Evolutionary conservation across 2,113 vertebrate genomes (phyloP).

Genomic region (Andinoacara biseriatus): DNA sequence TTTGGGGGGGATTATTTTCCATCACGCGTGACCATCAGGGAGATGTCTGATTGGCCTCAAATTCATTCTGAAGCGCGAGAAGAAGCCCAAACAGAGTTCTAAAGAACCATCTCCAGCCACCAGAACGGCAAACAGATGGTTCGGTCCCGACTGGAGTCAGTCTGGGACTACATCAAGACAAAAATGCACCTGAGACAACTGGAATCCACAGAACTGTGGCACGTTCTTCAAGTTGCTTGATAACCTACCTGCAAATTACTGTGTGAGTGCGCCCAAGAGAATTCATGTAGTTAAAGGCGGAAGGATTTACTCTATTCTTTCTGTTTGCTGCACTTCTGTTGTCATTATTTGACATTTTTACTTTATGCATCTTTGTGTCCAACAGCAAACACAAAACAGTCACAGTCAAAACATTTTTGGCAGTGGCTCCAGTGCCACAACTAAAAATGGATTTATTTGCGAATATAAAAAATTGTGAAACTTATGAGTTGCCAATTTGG

Average conservation of each 20-base stretch:
- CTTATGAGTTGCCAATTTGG: neutral
- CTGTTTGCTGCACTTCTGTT: neutral
- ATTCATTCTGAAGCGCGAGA: neutral
- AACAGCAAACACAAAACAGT: neutral
- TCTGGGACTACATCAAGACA: neutral
- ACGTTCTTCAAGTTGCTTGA: neutral
- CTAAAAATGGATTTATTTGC: too few species aligned
- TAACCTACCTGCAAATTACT: neutral
- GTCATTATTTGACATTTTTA: neutral
- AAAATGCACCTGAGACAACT: conserved; percentile 2
- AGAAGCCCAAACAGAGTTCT: neutral
- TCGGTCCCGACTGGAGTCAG: neutral
- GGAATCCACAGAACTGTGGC: conserved; percentile 1
- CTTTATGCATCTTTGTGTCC: neutral
- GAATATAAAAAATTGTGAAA: neutral
- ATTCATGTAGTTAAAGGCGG: neutral
- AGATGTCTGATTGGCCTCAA: neutral
- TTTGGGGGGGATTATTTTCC: neutral
- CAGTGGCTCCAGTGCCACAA: too few species aligned
- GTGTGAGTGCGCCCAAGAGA: neutral
- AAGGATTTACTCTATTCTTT: neutral
- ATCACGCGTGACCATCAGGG: neutral
- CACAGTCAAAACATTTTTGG: neutral
- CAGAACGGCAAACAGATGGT: conserved; percentile 4
- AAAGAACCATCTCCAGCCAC: neutral